Evolutionary conservation across 1,140 invertebrate species (phyloP).

Genomic region (Eurosta solidaginis): DNA sequence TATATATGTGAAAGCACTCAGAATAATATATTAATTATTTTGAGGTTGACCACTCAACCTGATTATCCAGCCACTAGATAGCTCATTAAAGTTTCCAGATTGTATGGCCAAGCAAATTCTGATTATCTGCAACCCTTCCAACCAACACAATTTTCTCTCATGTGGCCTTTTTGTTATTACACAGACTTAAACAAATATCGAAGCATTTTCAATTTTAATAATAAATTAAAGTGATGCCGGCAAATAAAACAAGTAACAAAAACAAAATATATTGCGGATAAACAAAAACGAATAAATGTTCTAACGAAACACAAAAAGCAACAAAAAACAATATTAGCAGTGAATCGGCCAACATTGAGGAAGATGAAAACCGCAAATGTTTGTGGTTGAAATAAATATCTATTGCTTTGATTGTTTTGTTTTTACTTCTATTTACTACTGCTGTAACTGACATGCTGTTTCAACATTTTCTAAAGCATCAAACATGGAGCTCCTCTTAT

Average conservation of each 20-base stretch:
- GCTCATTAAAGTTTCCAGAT: background rate
- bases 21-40: background rate
- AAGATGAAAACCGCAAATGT: constrained; percentile 24
- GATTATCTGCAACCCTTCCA: background rate
- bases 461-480: no score
- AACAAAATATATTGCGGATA: background rate
- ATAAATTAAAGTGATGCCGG: constrained; percentile 2
- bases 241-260: background rate
- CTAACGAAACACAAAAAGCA: background rate
- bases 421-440: background rate
- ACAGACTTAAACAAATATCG: background rate
- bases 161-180: background rate
- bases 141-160: background rate
- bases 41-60: background rate
- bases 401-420: background rate
- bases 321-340: background rate
- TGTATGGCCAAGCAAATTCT: background rate
- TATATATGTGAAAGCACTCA: background rate
- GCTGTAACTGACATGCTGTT: background rate
- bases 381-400: constrained; percentile 3
- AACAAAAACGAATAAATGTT: background rate
- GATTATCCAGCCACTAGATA: constrained; percentile 6
- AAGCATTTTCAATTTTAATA: constrained; percentile 24
- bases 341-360: background rate
- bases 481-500: no score